Conservation (phyloP, 2,888 invertebrate species). For the Drosophila incognita region DNA sequence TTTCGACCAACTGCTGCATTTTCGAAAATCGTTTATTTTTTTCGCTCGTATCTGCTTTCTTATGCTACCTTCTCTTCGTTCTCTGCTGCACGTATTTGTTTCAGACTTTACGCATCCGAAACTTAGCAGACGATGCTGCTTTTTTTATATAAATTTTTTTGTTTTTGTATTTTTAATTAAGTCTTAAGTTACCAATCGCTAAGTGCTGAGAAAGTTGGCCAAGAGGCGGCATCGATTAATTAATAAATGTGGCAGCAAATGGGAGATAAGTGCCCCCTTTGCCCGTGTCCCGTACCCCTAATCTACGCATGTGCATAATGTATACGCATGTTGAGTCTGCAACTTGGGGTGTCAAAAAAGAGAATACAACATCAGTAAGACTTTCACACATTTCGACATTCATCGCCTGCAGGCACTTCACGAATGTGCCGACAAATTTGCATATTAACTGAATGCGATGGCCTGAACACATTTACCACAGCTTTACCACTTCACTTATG, state of each 20-base stretch:
- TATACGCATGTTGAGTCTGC: not conserved
- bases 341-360: conserved; percentile 15
- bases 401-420: conserved; percentile 44
- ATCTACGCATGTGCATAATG: not conserved
- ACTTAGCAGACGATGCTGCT: conserved; percentile 48
- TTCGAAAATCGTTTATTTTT: conserved; percentile 1
- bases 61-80: not conserved
- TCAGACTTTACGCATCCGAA: conserved; percentile 77
- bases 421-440: conserved; percentile 16
- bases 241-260: conserved; percentile 81
- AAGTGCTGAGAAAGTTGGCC: conserved; percentile 72
- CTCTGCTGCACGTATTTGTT: conserved; percentile 42
- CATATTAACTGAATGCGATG: conserved; percentile 30
- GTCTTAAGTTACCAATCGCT: conserved; percentile 70
- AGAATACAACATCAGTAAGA: conserved; percentile 6
- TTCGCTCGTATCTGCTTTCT: conserved; percentile 25
- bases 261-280: conserved; percentile 63
- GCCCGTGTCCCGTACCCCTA: not conserved
- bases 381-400: conserved; percentile 53
- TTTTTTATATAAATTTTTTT: not conserved
- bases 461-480: conserved; percentile 11
- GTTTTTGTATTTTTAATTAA: conserved; percentile 66
- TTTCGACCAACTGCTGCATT: conserved; percentile 57
- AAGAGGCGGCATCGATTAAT: conserved; percentile 70
- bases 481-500: not conserved